Evolutionary conservation across 1,140 invertebrate species (phyloP), one percentile per base, ranked within the genome.

Genomic region (Sycophila sp.): DNA sequence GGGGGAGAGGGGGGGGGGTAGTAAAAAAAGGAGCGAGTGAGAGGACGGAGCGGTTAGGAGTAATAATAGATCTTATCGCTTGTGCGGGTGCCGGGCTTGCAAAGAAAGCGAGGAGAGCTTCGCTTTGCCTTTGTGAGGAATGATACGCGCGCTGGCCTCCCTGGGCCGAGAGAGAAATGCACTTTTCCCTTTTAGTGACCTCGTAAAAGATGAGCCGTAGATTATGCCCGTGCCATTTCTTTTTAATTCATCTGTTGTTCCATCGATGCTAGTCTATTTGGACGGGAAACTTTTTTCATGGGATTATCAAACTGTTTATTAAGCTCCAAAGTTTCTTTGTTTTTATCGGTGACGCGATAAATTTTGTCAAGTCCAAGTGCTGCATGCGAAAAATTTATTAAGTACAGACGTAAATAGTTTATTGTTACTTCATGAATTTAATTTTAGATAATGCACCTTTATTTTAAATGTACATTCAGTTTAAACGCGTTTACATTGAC

Each of bases 111-210:
- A 45, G 4, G n/a, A 45, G n/a, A 45, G n/a, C 34, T 38, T 60
- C 38, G 45, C 4, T 26, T 53, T 24, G 10, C 22, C 26, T 59
- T 59, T 60, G 40, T 60, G 58, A 60, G 45, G 45, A 60, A 60
- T 45, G 58, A 45, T 60, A 30, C 58, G 32, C 36, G 56, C 11
- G n/a, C n/a, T n/a, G n/a, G n/a, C n/a, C n/a, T n/a, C n/a, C n/a
- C n/a, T n/a, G n/a, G n/a, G n/a, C n/a, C n/a, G 30, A 45, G 10
- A 38, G 19, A 19, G 30, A 63, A 45, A 60, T 60, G 58, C 58
- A 60, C 36, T 60, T 60, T 60, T 60, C 24, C 22, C 42, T 63
- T 49, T 63, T 63, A 63, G 28, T 49, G 17, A 63, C 60, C 28
- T 49, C 40, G 42, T 49, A 63, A 63, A 63, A 47, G 60, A 47